A percentile compares a stretch with the other conserved stretches of the same genome.
phyloP scores from a whole-genome alignment of 2,113 vertebrate genomes.

The Microcebus ravelobensis region DNA sequence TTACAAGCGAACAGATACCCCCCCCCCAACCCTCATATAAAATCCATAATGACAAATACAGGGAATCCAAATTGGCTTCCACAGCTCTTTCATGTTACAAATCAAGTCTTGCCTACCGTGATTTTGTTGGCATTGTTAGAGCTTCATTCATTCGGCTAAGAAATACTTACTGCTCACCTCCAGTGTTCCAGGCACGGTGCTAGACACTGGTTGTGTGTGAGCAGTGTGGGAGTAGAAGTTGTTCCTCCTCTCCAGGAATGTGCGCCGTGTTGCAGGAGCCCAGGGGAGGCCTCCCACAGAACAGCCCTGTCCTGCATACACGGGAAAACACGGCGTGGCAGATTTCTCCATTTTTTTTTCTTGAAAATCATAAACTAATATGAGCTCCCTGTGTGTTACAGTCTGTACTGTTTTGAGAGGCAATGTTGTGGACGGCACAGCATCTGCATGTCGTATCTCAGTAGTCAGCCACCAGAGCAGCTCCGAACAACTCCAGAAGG shows the following conservation, averaged over 20 bases:
- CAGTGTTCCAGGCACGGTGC: rapidly evolving
- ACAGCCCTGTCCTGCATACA: rapidly evolving
- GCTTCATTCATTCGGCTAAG: not conserved
- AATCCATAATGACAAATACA: not conserved
- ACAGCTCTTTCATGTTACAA: too few species aligned
- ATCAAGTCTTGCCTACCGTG: not conserved
- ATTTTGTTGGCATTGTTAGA: not conserved
- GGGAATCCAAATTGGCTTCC: not conserved
- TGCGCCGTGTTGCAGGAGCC: too few species aligned
- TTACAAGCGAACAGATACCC: not conserved
- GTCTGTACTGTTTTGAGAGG: not conserved
- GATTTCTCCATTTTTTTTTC: not conserved
- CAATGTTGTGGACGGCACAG: rapidly evolving
- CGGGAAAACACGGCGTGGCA: not conserved
- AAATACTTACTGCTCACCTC: not conserved
- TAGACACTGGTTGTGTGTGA: rapidly evolving
- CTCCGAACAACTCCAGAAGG: rapidly evolving
- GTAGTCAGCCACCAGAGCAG: too few species aligned
- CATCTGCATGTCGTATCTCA: not conserved
- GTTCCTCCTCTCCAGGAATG: not conserved
- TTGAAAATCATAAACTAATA: not conserved
- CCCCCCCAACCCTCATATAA: not conserved
- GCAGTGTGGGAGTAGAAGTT: too few species aligned
- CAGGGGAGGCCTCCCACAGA: not conserved
- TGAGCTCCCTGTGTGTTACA: rapidly evolving